Base-by-base conservation (phyloP, 2,797 vertebrate species). In the Apogon hyalosoma region DNA sequence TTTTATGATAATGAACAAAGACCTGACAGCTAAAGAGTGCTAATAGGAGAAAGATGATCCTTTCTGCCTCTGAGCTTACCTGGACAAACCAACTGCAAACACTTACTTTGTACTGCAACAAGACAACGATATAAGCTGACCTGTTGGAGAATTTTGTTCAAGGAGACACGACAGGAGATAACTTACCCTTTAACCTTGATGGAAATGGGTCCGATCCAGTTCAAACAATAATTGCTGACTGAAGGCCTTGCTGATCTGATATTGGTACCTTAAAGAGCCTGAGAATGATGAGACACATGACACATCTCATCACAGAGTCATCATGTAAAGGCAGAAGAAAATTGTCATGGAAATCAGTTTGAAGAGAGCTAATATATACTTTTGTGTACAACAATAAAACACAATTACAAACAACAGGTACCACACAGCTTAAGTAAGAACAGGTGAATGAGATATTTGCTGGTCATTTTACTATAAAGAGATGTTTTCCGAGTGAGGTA, bases 181-280 rank as follows among this genome's bases (percentile, higher is more conserved):
- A 40, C 42, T 10, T 38, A 21, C 28, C 13, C 11, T 4, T 50
- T 50, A 28, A n/a, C 1, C 2, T 18, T 8, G 1, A 14, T 2
- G 36, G 10, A n/a, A 57, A 33, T 21, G 11, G 3, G 24, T 45
- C 15, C 2, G 0, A 11, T 36, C 55, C 3, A 38, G 18, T 39
- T 41, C 10, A 42, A 42, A 59, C 11, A 55, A 41, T 14, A n/a
- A 52, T 16, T 10, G 11, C 0, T 18, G 10, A 53, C 18, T 11
- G 24, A 7, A 31, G 13, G 21, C 21, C 13, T 31, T n/a, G 24
- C 53, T 58, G 15, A 42, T 65, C 16, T 56, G 38, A 18, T 46
- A 6, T 56, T 73, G 69, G 10, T 55, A 14, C 16, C 36, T 19
- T 55, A 36, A n/a, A n/a, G n/a, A n/a, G n/a, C n/a, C 36, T 38